These are phyloP conservation scores for Lepisosteus osseus DNA, from an alignment of 2,113 vertebrate genomes.

Conservation along the genomic window DNA sequence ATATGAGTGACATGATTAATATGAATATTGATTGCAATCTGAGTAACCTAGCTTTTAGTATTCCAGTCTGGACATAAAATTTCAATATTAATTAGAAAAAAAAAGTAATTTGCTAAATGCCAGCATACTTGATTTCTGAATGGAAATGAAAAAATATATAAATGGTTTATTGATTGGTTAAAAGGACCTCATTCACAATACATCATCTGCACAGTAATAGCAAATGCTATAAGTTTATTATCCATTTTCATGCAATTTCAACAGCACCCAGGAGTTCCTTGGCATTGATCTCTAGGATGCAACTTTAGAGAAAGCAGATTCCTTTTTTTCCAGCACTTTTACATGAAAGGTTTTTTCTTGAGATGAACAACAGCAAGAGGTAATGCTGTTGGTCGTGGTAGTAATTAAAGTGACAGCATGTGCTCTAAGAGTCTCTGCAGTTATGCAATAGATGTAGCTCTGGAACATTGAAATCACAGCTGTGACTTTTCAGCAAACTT, in stretches of 20 bases:
- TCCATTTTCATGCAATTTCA: slow-evolving; percentile 4
- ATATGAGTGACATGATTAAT: slow-evolving; percentile 30
- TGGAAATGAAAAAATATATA: slow-evolving; percentile 11
- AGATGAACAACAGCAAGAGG: not conserved
- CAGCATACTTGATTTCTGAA: slow-evolving; percentile 25
- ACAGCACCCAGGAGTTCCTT: slow-evolving; percentile 1
- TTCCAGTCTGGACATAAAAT: slow-evolving; percentile 35
- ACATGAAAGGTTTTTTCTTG: not conserved
- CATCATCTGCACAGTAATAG: not conserved
- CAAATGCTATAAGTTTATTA: not conserved
- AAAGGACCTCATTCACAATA: slow-evolving; percentile 1
- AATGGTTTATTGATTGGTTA: slow-evolving; percentile 21
- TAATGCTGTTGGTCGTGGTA: not conserved
- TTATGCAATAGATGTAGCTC: not conserved
- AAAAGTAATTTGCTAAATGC: slow-evolving; percentile 28
- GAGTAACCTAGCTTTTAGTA: slow-evolving; percentile 29
- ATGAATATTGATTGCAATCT: slow-evolving; percentile 50
- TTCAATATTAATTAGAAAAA: slow-evolving; percentile 51
- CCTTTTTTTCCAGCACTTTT: not conserved
- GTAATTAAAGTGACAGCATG: not conserved
- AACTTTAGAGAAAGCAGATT: not conserved
- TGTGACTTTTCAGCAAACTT: too few relatives aligned
- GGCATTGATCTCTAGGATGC: not conserved
- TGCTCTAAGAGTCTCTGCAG: not conserved
- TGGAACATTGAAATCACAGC: not conserved